Evolutionary conservation across 2,797 vertebrate genomes (phyloP).

Genomic region (Halcyon smyrnensis): DNA sequence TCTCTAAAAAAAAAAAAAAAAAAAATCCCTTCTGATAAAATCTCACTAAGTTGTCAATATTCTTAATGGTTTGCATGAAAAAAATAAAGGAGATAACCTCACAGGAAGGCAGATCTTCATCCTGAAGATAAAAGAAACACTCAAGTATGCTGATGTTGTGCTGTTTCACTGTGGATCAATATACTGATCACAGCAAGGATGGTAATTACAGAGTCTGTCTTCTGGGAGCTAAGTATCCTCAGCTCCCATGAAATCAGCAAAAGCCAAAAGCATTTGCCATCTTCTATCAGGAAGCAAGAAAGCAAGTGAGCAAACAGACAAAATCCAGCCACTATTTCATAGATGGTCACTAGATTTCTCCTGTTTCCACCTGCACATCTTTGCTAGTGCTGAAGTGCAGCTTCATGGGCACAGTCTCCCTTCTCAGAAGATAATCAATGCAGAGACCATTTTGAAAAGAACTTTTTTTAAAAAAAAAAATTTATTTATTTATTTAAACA

Average conservation of each 20-base stretch:
- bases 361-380: neutral
- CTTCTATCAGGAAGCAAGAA: neutral
- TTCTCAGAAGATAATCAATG: neutral
- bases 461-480: too few species aligned
- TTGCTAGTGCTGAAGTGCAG: neutral
- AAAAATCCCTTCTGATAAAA: neutral
- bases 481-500: neutral
- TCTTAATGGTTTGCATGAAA: neutral
- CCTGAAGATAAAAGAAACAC: neutral
- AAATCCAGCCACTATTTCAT: neutral
- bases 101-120: neutral
- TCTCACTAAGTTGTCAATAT: neutral
- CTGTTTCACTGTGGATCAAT: constrained; percentile 36
- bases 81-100: neutral
- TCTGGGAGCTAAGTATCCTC: neutral
- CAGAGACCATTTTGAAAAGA: neutral
- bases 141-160: neutral
- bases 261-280: neutral
- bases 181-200: neutral
- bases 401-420: neutral
- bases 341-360: neutral
- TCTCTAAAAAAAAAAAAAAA: neutral
- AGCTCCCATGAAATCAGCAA: neutral
- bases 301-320: neutral
- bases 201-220: neutral